Percentiles rank a stretch among this genome's conserved stretches.
These are phyloP conservation scores for Hydractinia symbiolongicarpus DNA, from an alignment of 30 jellyfish, hydroid and myxozoan species.

Conservation along the genomic window DNA sequence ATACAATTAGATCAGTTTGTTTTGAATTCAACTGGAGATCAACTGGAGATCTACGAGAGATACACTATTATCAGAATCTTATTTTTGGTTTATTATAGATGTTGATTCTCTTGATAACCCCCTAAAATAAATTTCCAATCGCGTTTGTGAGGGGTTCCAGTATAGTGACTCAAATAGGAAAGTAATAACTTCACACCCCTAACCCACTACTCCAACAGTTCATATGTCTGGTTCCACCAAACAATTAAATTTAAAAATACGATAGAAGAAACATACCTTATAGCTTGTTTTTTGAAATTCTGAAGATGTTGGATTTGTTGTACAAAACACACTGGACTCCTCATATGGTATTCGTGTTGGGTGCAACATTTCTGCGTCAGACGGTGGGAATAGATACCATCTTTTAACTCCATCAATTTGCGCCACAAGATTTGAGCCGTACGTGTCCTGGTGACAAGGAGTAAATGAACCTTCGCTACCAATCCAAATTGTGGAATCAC, in stretches of 20 bases:
- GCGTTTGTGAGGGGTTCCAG: not conserved
- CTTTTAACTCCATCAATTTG: conserved; percentile 66
- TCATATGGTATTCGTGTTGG: conserved; percentile 95
- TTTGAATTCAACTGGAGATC: too few species aligned
- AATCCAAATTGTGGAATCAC: conserved; percentile 88
- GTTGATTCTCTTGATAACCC: too few species aligned
- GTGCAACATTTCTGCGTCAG: conserved; percentile 34
- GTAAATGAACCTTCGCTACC: conserved; percentile 83
- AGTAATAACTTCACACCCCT: not conserved
- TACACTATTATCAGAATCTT: too few species aligned
- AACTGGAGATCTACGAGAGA: too few species aligned
- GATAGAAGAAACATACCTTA: conserved; percentile 12
- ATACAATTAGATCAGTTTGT: too few species aligned
- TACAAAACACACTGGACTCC: conserved; percentile 82
- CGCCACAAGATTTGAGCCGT: conserved; percentile 92
- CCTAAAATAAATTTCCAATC: too few species aligned
- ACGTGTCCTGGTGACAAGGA: conserved; percentile 88
- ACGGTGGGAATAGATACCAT: conserved; percentile 74
- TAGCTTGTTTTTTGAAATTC: not conserved
- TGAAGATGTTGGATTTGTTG: conserved; percentile 30
- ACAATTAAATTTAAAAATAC: not conserved
- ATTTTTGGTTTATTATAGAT: too few species aligned
- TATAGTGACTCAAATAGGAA: not conserved
- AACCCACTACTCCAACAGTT: not conserved
- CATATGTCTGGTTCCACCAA: too few species aligned